Base-by-base conservation (phyloP, 2,888 invertebrate genomes). In the Amphiduros pacificus region DNA sequence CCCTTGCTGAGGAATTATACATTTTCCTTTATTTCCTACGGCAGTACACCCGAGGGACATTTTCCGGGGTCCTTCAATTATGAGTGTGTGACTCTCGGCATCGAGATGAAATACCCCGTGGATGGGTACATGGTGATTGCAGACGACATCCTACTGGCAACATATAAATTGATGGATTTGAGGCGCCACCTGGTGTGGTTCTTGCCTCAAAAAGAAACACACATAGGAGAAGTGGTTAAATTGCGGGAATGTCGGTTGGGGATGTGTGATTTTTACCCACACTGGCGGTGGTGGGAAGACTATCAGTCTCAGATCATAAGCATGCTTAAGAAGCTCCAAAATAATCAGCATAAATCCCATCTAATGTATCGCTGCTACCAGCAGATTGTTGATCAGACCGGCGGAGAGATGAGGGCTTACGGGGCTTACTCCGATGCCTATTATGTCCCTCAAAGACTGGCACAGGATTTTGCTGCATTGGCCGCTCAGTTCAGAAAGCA, bases 401-500 rank as follows among this genome's bases (percentile, higher is more conserved):
- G 66, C 11, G 63, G 54, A 6, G 57, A 60, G n/a, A 26, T 50
- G 26, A 27, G 66, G 22, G 55, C 59, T 4, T 53, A 60, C 36
- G 70, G 70, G 4, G 67, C 60, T 6, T 65, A 63, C 49, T 65
- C 70, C 5, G 70, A 70, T 48, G 48, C 66, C 27, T 70, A 60
- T 48, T 69, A 67, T 62, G 49, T 70, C 24, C 70, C 70, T 1
- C 22, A 61, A 44, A 55, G 52, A 20, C 55, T 64, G 2, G 57
- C 67, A 6, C 22, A 27, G 11, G 40, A 62, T 2, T 70, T 65
- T 53, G 14, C 54, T 11, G 51, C 60, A 24, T 41, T 70, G 9
- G 51, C 57, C 4, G 41, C 56, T 14, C 6, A 67, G 9, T 70
- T 70, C 54, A 55, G 63, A 5, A 24, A 57, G n/a, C 24, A 65